phyloP scores from a whole-genome alignment of 1,140 invertebrate genomes.

The Cyphomyrmex costatus region DNA sequence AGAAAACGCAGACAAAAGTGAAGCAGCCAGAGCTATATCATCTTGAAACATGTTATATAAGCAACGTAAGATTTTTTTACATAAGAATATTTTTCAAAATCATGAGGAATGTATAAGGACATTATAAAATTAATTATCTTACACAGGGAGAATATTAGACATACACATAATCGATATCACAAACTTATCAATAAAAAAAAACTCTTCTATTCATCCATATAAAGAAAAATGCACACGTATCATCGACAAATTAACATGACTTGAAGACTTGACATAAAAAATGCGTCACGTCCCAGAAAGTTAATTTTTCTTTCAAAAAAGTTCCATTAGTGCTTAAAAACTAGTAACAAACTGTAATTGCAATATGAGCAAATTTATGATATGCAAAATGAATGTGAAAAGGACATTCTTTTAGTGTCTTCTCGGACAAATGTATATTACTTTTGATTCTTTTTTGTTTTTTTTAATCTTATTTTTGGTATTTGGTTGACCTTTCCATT shows the following conservation, averaged over 20 bases:
- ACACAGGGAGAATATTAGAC: background rate
- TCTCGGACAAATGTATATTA: conserved; percentile 35
- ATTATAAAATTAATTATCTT: background rate
- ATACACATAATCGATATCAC: background rate
- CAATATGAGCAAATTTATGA: conserved; percentile 49
- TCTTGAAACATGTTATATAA: background rate
- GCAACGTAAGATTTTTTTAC: background rate
- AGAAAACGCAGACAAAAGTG: background rate
- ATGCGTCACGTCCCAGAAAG: conserved; percentile 9
- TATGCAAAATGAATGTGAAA: conserved; percentile 53
- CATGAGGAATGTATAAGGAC: background rate
- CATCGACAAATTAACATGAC: conserved; percentile 7
- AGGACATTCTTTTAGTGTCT: conserved; percentile 57
- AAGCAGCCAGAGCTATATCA: background rate
- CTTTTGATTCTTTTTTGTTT: conserved; percentile 47
- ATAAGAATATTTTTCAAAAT: no score
- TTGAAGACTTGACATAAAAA: conserved; percentile 38
- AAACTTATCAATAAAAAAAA: background rate
- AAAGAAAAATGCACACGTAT: conserved; percentile 6
- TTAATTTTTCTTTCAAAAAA: background rate
- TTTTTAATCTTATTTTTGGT: background rate
- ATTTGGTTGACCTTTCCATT: background rate
- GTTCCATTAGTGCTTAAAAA: conserved; percentile 24
- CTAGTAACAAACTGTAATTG: conserved; percentile 33
- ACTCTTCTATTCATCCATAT: background rate